phyloP scores from a whole-genome alignment of 2,797 vertebrate species.

The Peromyscus aztecus region DNA sequence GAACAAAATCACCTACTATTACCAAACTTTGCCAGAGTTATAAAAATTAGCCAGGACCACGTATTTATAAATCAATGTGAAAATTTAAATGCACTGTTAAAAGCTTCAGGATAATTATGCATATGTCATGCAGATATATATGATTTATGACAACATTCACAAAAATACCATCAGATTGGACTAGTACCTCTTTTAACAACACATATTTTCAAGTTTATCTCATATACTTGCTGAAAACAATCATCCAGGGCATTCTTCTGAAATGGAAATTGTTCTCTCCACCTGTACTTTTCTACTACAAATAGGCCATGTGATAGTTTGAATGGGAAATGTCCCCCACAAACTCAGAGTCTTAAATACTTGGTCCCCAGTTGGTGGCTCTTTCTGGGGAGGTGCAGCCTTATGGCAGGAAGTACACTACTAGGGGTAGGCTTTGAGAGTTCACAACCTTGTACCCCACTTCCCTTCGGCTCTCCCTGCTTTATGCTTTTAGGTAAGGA shows the following conservation, averaged over 20 bases:
- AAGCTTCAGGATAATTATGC: background rate
- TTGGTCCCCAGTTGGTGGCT: background rate
- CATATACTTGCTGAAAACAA: conserved; percentile 5
- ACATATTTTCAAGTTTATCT: background rate
- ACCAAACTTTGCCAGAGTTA: background rate
- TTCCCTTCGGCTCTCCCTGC: background rate
- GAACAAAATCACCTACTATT: background rate
- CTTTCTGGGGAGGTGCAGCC: background rate
- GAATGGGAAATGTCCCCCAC: background rate
- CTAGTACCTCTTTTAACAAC: conserved; percentile 43
- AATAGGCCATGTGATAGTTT: background rate
- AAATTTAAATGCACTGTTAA: background rate
- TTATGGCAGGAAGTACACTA: background rate
- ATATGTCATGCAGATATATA: background rate
- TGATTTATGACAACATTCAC: conserved; percentile 16
- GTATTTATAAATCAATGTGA: background rate
- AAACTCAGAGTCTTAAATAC: background rate
- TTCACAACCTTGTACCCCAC: too few relatives aligned
- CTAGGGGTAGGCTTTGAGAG: background rate
- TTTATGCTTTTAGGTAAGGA: background rate
- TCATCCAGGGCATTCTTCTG: background rate
- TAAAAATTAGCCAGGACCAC: background rate
- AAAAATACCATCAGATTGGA: background rate
- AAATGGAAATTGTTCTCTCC: background rate
- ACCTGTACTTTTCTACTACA: background rate